These are phyloP conservation scores for Brachynemurus nebulosus DNA, from an alignment of 2,888 invertebrate species.

Conservation along the genomic window DNA sequence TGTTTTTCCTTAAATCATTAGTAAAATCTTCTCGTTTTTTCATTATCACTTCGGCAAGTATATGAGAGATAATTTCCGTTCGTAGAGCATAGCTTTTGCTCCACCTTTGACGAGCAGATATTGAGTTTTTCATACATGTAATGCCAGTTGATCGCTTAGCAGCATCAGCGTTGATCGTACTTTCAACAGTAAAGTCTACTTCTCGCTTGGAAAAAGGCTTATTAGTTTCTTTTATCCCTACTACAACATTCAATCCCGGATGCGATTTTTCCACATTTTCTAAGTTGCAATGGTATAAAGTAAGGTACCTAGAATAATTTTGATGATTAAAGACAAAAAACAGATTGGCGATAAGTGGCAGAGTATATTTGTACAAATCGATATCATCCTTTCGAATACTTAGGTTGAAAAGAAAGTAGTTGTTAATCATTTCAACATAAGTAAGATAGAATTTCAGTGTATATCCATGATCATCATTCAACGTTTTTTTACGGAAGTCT, in stretches of 20 bases:
- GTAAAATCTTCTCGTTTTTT: conserved; percentile 16
- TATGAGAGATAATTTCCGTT: conserved; percentile 16
- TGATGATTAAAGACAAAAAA: conserved; percentile 21
- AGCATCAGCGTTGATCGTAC: conserved; percentile 22
- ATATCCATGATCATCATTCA: conserved; percentile 12
- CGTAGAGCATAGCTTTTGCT: conserved; percentile 18
- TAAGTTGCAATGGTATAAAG: conserved; percentile 20
- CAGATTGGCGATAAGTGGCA: conserved; percentile 15
- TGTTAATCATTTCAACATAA: conserved; percentile 13
- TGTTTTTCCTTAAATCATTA: conserved; percentile 14
- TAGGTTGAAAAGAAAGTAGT: conserved; percentile 13
- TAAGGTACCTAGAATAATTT: conserved; percentile 21
- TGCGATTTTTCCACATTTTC: conserved; percentile 18
- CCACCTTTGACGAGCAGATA: conserved; percentile 22
- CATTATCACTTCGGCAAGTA: conserved; percentile 14
- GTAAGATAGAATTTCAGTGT: conserved; percentile 8
- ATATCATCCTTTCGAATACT: conserved; percentile 15
- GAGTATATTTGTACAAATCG: conserved; percentile 13
- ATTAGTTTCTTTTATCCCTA: conserved; percentile 18
- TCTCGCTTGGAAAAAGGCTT: conserved; percentile 21
- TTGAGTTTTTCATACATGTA: conserved; percentile 18
- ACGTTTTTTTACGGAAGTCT: conserved; percentile 11
- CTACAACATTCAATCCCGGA: conserved; percentile 16
- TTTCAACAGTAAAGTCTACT: conserved; percentile 21
- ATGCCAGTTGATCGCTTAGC: conserved; percentile 19